Percentiles rank a stretch among this genome's conserved stretches.
phyloP scores from a whole-genome alignment of 2,888 invertebrate genomes.

The Ennomos erosarius region DNA sequence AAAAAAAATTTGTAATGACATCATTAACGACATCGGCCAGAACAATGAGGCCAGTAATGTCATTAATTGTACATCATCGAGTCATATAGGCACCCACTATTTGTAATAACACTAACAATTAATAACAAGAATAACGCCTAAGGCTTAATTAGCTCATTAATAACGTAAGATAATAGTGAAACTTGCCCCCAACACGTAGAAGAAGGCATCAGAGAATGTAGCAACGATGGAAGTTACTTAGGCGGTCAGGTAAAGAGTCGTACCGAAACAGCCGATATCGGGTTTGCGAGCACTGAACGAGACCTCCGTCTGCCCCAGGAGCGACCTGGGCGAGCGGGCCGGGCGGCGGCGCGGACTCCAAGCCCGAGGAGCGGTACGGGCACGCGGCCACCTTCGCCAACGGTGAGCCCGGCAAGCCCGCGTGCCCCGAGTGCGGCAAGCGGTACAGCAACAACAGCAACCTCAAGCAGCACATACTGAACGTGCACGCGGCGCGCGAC shows the following conservation, averaged over 20 bases:
- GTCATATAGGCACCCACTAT: slow-evolving; percentile 66
- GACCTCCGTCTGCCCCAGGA: slow-evolving; percentile 81
- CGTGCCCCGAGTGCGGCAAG: slow-evolving; percentile 88
- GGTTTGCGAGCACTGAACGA: slow-evolving; percentile 67
- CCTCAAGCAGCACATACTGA: slow-evolving; percentile 88
- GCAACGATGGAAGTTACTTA: slow-evolving; percentile 42
- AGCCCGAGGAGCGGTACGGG: slow-evolving; percentile 48
- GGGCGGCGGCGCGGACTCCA: slow-evolving; percentile 50
- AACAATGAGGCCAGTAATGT: slow-evolving; percentile 56
- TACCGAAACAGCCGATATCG: slow-evolving; percentile 35
- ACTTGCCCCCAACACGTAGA: slow-evolving; percentile 45
- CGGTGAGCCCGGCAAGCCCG: slow-evolving; percentile 82
- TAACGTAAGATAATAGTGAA: slow-evolving; percentile 49
- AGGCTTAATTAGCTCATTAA: slow-evolving; percentile 58
- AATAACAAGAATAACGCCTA: slow-evolving; percentile 66
- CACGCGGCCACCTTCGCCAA: slow-evolving; percentile 56
- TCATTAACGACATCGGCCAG: slow-evolving; percentile 53
- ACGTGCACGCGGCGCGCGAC: slow-evolving; percentile 87
- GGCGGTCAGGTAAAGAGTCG: slow-evolving; percentile 38
- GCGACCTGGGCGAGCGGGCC: slow-evolving; percentile 71
- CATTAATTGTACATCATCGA: slow-evolving; percentile 76
- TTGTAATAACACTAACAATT: slow-evolving; percentile 76
- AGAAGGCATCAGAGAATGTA: slow-evolving; percentile 35
- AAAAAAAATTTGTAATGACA: slow-evolving; percentile 54
- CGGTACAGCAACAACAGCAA: slow-evolving; percentile 89